Evolutionary conservation across 2,113 vertebrate genomes (phyloP).

Genomic region (Dryoscopus gambensis): DNA sequence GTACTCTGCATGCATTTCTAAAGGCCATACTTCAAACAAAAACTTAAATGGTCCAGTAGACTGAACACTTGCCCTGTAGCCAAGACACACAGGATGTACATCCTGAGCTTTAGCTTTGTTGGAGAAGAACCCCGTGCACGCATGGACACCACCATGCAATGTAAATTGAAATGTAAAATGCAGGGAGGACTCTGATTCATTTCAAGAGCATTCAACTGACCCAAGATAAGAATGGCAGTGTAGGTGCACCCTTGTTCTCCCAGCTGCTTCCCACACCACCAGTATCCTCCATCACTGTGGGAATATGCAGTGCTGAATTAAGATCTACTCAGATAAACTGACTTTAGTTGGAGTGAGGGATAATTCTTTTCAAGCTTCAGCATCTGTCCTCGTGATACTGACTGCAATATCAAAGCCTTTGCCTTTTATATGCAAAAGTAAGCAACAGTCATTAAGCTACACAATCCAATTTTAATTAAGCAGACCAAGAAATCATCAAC

Average conservation of each 20-base stretch:
- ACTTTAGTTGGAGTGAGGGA: not conserved
- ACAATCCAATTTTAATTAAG: not conserved
- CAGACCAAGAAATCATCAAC: not conserved
- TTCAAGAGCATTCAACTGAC: not conserved
- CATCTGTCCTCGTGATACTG: not conserved
- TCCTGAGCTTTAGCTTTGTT: not conserved
- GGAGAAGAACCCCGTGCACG: not conserved
- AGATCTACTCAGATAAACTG: not conserved
- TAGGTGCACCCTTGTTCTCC: not conserved
- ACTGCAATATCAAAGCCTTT: not conserved
- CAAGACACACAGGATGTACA: not conserved
- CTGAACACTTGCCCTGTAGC: not conserved
- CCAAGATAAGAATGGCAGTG: not conserved
- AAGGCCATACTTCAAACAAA: not conserved
- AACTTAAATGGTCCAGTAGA: not conserved
- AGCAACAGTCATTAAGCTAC: not conserved
- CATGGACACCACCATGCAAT: not conserved
- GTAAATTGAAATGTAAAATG: not conserved
- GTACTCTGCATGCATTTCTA: not conserved
- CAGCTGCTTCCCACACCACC: not conserved
- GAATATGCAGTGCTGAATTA: accelerated
- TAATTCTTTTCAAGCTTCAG: not conserved
- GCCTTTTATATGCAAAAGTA: not conserved
- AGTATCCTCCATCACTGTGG: not conserved
- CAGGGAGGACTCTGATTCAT: not conserved